Percentiles rank a stretch among this genome's conserved stretches.
Conservation (phyloP, 2,888 invertebrate species). For the Trichopria drosophilae region DNA sequence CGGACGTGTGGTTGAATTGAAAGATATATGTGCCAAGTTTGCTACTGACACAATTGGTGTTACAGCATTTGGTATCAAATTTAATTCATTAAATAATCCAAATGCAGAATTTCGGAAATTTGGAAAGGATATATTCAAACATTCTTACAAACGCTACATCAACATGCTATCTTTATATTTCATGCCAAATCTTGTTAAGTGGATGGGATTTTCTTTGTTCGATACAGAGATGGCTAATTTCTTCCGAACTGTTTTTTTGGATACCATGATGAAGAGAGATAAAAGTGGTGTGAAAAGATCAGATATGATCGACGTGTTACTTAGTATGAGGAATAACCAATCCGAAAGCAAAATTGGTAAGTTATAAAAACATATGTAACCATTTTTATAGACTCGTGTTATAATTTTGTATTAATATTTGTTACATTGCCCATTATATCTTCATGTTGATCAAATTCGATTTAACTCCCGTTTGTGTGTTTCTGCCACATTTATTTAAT, state of each 20-base stretch:
- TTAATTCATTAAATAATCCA: slow-evolving; percentile 57
- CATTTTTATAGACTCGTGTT: too few species aligned
- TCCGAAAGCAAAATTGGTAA: too few species aligned
- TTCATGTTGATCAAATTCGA: too few species aligned
- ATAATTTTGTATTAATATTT: too few species aligned
- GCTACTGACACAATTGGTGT: slow-evolving; percentile 59
- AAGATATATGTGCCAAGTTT: slow-evolving; percentile 46
- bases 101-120: slow-evolving; percentile 58
- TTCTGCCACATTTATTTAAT: too few species aligned
- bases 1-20: slow-evolving; percentile 43
- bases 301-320: slow-evolving; percentile 60
- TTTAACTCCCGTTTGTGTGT: too few species aligned
- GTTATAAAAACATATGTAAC: too few species aligned
- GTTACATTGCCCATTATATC: too few species aligned
- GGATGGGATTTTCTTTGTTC: slow-evolving; percentile 55
- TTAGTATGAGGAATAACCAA: slow-evolving; percentile 52
- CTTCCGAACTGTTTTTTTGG: slow-evolving; percentile 56
- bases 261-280: slow-evolving; percentile 56
- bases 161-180: slow-evolving; percentile 58
- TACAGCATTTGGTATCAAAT: slow-evolving; percentile 60
- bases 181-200: slow-evolving; percentile 53
- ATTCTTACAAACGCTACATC: slow-evolving; percentile 48
- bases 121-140: slow-evolving; percentile 57
- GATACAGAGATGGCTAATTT: slow-evolving; percentile 51
- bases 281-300: slow-evolving; percentile 52